Percentiles rank a stretch among this genome's conserved stretches.
phyloP scores from a whole-genome alignment of 2,113 vertebrate genomes.

The Mesitornis unicolor region DNA sequence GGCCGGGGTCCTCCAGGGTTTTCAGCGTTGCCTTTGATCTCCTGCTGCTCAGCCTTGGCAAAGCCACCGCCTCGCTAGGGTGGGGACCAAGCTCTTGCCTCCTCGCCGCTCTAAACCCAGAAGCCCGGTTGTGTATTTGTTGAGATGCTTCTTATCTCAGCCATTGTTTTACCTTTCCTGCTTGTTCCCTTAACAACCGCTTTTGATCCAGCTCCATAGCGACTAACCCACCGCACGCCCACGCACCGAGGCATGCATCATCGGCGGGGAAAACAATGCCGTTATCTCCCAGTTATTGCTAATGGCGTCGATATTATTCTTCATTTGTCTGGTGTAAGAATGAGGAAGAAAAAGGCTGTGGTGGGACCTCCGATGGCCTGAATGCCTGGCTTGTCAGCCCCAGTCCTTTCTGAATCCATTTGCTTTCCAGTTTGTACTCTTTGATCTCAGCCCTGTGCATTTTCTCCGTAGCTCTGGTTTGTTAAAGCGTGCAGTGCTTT shows the following conservation, averaged over 20 bases:
- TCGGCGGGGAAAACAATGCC: neutral
- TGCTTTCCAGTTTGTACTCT: neutral
- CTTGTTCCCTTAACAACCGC: neutral
- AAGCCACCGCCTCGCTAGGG: rapidly evolving
- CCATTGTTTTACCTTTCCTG: conserved; percentile 44
- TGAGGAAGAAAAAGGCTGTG: neutral
- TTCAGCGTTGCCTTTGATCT: neutral
- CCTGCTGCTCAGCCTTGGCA: neutral
- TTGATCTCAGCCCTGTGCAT: neutral
- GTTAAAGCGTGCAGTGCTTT: neutral
- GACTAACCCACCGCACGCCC: neutral
- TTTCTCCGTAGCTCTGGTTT: neutral
- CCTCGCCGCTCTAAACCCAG: neutral
- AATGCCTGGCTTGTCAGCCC: neutral
- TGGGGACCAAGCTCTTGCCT: neutral
- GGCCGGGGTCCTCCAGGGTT: rapidly evolving
- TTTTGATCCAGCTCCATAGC: neutral
- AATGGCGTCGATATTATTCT: neutral
- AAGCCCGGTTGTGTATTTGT: neutral
- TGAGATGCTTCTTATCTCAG: neutral
- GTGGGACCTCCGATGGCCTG: neutral
- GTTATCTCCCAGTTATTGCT: neutral
- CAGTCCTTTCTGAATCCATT: neutral
- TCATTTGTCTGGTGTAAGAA: neutral
- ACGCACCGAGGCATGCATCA: neutral